phyloP scores from a whole-genome alignment of 2,113 vertebrate species.

The Plestiodon gilberti region DNA sequence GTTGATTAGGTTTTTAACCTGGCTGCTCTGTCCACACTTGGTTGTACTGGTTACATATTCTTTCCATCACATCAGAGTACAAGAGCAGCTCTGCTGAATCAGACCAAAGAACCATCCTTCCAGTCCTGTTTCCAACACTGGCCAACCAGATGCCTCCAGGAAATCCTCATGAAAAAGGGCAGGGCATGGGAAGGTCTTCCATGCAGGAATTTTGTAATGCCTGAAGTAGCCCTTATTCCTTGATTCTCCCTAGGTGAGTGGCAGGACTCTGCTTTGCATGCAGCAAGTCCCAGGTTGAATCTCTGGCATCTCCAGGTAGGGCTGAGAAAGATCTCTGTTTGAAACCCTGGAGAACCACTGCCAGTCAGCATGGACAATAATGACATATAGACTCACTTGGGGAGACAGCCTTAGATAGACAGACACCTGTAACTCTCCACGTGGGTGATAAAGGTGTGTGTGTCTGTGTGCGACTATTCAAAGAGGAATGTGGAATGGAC shows the following conservation, averaged over 20 bases:
- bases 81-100: not conserved
- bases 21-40: too few species aligned
- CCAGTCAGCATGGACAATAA: too few species aligned
- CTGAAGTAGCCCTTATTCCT: not conserved
- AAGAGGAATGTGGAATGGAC: not conserved
- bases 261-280: too few species aligned
- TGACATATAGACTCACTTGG: too few species aligned
- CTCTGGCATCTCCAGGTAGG: too few species aligned
- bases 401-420: too few species aligned
- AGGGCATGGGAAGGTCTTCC: not conserved
- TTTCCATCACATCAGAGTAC: not conserved
- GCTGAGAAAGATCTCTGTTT: too few species aligned
- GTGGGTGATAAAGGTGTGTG: not conserved
- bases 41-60: too few species aligned
- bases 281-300: too few species aligned
- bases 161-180: not conserved
- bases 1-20: not conserved
- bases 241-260: too few species aligned
- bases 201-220: not conserved
- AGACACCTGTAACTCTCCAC: not conserved
- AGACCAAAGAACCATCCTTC: not conserved
- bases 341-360: too few species aligned
- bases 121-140: not conserved
- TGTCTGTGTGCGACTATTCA: not conserved
- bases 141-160: not conserved